Evolutionary conservation across 1,140 invertebrate species (phyloP).

Genomic region (Metaphire vulgaris): DNA sequence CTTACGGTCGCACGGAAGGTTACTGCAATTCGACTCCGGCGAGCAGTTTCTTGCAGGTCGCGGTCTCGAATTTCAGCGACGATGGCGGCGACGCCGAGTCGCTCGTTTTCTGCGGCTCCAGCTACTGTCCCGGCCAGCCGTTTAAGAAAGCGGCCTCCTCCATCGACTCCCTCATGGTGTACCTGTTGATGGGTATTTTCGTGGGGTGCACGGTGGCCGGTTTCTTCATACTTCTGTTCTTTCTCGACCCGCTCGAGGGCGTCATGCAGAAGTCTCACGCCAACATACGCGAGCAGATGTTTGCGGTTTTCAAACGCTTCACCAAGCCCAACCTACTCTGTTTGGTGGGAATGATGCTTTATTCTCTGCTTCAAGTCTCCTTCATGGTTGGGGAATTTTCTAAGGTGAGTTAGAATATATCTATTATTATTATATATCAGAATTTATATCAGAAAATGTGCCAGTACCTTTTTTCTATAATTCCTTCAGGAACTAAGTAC

Average conservation of each 20-base stretch:
- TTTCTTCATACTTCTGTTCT: constrained; percentile 34
- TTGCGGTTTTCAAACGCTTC: constrained; percentile 34
- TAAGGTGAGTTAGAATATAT: too few relatives aligned
- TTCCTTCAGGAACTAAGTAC: too few relatives aligned
- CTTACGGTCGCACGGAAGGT: too few relatives aligned
- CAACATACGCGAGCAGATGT: constrained; percentile 30
- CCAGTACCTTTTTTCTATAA: too few relatives aligned
- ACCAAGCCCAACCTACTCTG: constrained; percentile 31
- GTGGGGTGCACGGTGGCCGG: constrained; percentile 33
- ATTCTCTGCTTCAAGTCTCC: constrained; percentile 32
- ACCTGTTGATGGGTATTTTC: constrained; percentile 38
- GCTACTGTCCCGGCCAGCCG: constrained; percentile 1
- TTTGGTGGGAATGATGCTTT: constrained; percentile 36
- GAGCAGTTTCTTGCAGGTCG: not conserved
- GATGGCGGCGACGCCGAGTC: not conserved
- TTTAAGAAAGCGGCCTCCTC: not conserved
- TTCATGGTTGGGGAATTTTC: constrained; percentile 35
- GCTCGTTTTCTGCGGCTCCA: not conserved
- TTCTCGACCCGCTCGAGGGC: constrained; percentile 38
- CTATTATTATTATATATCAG: too few relatives aligned
- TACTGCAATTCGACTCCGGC: not conserved
- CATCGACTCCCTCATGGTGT: constrained; percentile 31
- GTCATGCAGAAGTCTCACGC: constrained; percentile 31
- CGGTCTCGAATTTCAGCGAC: not conserved
- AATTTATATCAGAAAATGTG: too few relatives aligned